Conservation (phyloP, 2,113 vertebrate species). For the Aramus guarauna region DNA sequence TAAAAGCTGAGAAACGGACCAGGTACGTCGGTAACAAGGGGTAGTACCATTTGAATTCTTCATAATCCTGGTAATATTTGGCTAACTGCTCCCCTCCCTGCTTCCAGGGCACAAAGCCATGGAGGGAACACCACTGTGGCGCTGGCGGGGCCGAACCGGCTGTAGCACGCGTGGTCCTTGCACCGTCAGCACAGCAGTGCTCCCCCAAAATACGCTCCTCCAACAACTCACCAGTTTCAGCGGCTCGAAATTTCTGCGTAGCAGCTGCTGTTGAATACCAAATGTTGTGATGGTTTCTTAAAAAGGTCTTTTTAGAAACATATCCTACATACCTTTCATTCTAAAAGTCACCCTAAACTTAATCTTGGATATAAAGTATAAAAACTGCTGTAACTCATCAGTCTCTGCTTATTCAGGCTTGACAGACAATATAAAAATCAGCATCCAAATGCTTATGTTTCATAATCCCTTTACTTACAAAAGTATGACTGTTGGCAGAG, state of each 20-base stretch:
- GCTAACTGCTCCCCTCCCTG: not conserved
- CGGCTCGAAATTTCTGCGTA: not conserved
- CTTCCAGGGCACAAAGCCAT: not conserved
- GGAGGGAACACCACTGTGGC: not conserved
- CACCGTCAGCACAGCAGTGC: rapidly evolving
- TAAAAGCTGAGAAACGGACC: not conserved
- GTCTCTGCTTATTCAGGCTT: not conserved
- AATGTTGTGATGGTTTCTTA: not conserved
- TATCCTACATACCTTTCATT: not conserved
- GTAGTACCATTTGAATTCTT: too few species aligned
- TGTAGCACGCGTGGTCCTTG: rapidly evolving
- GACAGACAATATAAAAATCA: slow-evolving; percentile 28
- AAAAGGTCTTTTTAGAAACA: not conserved
- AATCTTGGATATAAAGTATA: not conserved
- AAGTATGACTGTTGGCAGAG: not conserved
- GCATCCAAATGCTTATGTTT: not conserved
- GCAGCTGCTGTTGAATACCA: not conserved
- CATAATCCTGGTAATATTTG: not conserved
- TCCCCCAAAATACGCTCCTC: not conserved
- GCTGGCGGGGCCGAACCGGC: too few species aligned
- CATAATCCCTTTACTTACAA: slow-evolving; percentile 8
- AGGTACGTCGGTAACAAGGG: not conserved
- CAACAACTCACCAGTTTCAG: not conserved
- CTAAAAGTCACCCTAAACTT: not conserved
- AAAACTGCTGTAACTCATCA: not conserved